Base-by-base conservation (phyloP, 2,888 invertebrate genomes). In the Melanotus villosus region DNA sequence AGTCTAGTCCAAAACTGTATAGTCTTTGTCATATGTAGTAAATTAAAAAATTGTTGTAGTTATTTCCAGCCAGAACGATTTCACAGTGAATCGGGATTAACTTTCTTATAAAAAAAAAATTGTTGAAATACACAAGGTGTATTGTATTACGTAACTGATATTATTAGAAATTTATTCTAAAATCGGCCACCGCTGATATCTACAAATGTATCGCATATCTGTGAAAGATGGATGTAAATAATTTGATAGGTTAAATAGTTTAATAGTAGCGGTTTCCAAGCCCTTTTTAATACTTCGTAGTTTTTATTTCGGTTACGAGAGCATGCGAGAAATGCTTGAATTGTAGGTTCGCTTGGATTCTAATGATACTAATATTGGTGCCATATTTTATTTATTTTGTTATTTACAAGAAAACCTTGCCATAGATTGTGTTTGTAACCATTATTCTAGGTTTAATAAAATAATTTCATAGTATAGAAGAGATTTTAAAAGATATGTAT, bases 361-460 rank as follows among this genome's bases (percentile, higher is more conserved):
- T 58, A 50, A 65, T 47, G 54, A 62, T 60, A 65, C 56, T 69
- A 70, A 70, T 67, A 57, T 63, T 38, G 54, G 74, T 74, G 74
- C 74, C 74, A 74, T 74, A 74, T 70, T 71, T 66, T 65, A 64
- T 71, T 66, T 65, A 64, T 65, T 71, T 69, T 65, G 43, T 41
- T 68, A 47, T 59, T 32, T 50, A 57, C 18, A 58, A 59, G 54
- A 64, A n/a, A 58, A 71, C 72, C 75, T 75, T 75, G 75, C 75
- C 75, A 73, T 70, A 67, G 56, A 56, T 63, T 68, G 43, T 43
- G 56, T 68, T 62, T 59, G 32, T 65, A 65, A 65, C 23, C 47
- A n/a, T 32, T 32, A 62, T 23, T 36, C 30, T 50, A 64, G 64
- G 30, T 54, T 32, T 62, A 54, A 47, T 45, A 12, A 52, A 50